Evolutionary conservation across 2,113 vertebrate genomes (phyloP).

Genomic region (Trachemys scripta): DNA sequence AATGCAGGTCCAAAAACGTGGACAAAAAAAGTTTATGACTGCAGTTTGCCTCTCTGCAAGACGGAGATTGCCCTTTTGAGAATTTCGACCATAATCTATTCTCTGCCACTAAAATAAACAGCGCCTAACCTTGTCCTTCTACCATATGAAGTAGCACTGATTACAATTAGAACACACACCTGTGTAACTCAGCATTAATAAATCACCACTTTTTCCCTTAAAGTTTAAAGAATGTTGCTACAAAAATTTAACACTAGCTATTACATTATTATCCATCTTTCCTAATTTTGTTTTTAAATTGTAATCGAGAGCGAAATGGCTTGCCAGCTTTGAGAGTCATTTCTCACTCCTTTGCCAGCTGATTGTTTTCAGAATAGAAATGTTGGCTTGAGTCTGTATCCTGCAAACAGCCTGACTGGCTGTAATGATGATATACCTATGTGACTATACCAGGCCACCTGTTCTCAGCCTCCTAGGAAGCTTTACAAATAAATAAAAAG

Average conservation of each 20-base stretch:
- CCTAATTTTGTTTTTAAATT: neutral
- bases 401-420: slow-evolving; percentile 13
- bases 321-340: slow-evolving; percentile 41
- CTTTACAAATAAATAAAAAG: slow-evolving; percentile 55
- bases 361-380: slow-evolving; percentile 24
- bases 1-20: slow-evolving; percentile 8
- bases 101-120: neutral
- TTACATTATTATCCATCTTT: neutral
- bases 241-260: neutral
- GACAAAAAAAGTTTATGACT: neutral
- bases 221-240: neutral
- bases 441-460: slow-evolving; percentile 52
- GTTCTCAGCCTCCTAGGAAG: slow-evolving; percentile 51
- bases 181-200: rapidly evolving
- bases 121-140: neutral
- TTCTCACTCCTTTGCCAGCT: neutral
- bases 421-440: slow-evolving; percentile 64
- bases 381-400: neutral
- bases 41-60: neutral
- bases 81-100: neutral
- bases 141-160: neutral
- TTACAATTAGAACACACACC: neutral
- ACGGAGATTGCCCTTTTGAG: neutral
- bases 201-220: neutral
- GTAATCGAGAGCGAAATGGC: neutral